A percentile compares a stretch with the other conserved stretches of the same genome.
Evolutionary conservation across 2,888 invertebrate genomes (phyloP).

Genomic region (Oscheius sp.): DNA sequence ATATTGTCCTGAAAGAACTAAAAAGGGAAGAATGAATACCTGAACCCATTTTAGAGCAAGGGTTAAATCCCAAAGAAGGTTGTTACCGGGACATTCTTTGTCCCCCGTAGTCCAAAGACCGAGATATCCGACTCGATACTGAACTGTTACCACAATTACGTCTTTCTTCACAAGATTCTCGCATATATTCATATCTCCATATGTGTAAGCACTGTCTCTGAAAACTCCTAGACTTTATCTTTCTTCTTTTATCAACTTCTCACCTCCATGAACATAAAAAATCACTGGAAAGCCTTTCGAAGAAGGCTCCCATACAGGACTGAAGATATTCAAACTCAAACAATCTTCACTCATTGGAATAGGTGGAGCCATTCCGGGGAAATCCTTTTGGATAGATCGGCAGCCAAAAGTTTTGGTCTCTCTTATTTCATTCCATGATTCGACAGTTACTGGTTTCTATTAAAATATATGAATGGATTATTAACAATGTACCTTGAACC

Average conservation of each 20-base stretch:
- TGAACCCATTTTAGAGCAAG: slow-evolving; percentile 49
- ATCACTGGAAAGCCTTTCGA: slow-evolving; percentile 48
- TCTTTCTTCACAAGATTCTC: slow-evolving; percentile 46
- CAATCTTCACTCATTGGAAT: slow-evolving; percentile 45
- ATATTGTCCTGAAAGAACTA: slow-evolving; percentile 50
- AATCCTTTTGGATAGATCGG: slow-evolving; percentile 43
- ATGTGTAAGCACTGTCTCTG: slow-evolving; percentile 41
- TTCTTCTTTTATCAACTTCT: neutral
- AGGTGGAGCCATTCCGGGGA: neutral
- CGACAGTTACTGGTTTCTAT: slow-evolving; percentile 46
- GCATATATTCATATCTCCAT: slow-evolving; percentile 48
- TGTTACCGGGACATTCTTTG: slow-evolving; percentile 42
- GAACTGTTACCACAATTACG: slow-evolving; percentile 54
- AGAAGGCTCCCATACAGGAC: slow-evolving; percentile 48
- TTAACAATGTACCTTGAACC: slow-evolving; percentile 38
- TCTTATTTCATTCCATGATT: slow-evolving; percentile 46
- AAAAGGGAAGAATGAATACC: slow-evolving; percentile 50
- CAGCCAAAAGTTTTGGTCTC: slow-evolving; percentile 46
- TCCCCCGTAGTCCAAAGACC: slow-evolving; percentile 56
- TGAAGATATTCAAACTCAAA: slow-evolving; percentile 50
- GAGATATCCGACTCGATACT: slow-evolving; percentile 55
- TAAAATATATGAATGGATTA: neutral
- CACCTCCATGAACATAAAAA: slow-evolving; percentile 52
- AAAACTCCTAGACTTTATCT: slow-evolving; percentile 22
- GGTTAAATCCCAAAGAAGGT: slow-evolving; percentile 50